Evolutionary conservation across 1,140 invertebrate genomes (phyloP).

Genomic region (Drosophila tsacasi): DNA sequence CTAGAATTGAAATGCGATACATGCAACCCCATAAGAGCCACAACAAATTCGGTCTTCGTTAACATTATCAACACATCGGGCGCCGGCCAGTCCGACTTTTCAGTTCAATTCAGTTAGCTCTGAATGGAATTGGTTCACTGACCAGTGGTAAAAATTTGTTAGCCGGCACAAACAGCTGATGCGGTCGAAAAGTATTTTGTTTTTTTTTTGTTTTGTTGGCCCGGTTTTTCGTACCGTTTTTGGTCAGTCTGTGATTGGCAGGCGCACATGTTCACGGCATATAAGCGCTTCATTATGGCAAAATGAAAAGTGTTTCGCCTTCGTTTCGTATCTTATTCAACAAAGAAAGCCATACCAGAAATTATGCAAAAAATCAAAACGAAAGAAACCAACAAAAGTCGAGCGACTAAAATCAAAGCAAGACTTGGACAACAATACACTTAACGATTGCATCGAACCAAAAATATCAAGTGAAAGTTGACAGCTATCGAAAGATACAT

Average conservation of each 20-base stretch:
- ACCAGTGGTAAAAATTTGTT: constrained; percentile 56
- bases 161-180: constrained; percentile 58
- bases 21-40: constrained; percentile 17
- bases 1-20: constrained; percentile 61
- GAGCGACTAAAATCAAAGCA: constrained; percentile 20
- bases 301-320: constrained; percentile 68
- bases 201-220: constrained; percentile 5
- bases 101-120: constrained; percentile 22
- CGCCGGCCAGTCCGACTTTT: constrained; percentile 9
- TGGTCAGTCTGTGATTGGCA: constrained; percentile 48
- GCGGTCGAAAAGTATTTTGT: constrained; percentile 16
- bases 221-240: constrained; percentile 25
- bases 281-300: constrained; percentile 72
- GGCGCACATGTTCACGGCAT: constrained; percentile 50
- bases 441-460: constrained; percentile 42
- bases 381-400: constrained; percentile 11
- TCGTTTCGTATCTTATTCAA: constrained; percentile 55
- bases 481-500: constrained; percentile 38
- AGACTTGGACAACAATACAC: constrained; percentile 51
- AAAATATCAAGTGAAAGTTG: constrained; percentile 74
- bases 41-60: constrained; percentile 41
- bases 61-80: constrained; percentile 57
- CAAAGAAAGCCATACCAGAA: constrained; percentile 48
- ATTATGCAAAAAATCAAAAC: constrained; percentile 67
- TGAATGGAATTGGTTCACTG: constrained; percentile 65